Evolutionary conservation across 2,888 invertebrate species (phyloP).

Genomic region (Euplagia quadripunctaria): DNA sequence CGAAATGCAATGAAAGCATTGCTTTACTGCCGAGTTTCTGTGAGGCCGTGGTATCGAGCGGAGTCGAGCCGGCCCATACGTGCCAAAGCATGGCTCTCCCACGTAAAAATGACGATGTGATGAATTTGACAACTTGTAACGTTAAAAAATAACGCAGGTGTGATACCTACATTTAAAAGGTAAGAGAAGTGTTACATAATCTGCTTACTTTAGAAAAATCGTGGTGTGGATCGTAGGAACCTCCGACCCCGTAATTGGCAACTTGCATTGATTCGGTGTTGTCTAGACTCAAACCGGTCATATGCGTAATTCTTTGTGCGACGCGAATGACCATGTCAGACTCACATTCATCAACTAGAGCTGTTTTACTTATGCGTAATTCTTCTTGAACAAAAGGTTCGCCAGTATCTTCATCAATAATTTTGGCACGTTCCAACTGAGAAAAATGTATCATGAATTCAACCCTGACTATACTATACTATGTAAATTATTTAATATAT

Average conservation of each 20-base stretch:
- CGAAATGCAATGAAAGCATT: no score
- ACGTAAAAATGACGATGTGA: no score
- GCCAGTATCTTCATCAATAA: constrained; percentile 97
- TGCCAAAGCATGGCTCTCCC: no score
- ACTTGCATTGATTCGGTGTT: constrained; percentile 99
- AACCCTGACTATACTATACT: no score
- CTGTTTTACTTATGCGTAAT: constrained; percentile 97
- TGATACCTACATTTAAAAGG: no score
- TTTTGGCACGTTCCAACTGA: constrained; percentile 91
- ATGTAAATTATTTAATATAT: no score
- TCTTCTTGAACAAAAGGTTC: constrained; percentile 97
- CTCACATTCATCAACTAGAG: constrained; percentile 96
- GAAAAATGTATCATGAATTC: no score
- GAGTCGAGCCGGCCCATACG: no score
- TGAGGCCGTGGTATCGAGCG: no score
- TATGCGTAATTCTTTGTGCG: constrained; percentile 92
- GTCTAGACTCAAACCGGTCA: constrained; percentile 94
- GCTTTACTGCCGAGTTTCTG: no score
- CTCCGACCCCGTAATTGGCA: constrained; percentile 99
- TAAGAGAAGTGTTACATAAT: no score
- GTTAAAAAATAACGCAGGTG: constrained; percentile 74
- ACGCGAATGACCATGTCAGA: constrained; percentile 91
- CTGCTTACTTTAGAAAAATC: constrained; percentile 86
- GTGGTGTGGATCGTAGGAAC: constrained; percentile 99
- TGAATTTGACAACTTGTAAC: no score